Evolutionary conservation across 1,140 invertebrate genomes (phyloP), one percentile per base, ranked within the genome.

Genomic region (Caerostris extrusa): DNA sequence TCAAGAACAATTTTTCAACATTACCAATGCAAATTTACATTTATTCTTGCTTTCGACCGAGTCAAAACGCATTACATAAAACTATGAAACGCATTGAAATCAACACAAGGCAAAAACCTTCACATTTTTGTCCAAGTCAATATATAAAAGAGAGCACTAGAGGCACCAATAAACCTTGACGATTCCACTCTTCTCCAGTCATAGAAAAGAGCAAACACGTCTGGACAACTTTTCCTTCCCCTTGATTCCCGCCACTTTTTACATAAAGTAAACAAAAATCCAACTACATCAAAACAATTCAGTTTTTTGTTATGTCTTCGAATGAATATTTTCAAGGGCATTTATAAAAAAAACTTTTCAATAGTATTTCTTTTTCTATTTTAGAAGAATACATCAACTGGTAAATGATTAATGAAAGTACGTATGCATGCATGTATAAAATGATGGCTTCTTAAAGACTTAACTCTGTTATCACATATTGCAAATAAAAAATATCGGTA

Each of bases 211-310:
- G 34, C 71, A 53, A 77, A 77, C 71, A 77, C 71, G 71, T 53
- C 50, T 50, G 34, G 71, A 77, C 71, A 53, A 77, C 71, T 77
- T 77, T 77, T 34, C 34, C 2, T 77, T 53, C 71, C 7, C 71
- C 50, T 10, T 3, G 10, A 53, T 7, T 71, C 34, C 3, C 34
- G 3, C 12, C 7, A 12, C 5, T 7, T 34, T 77, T 7, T n/a
- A n/a, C 34, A 34, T 34, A 14, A 64, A 7, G 34, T 77, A 10
- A 77, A 77, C 71, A 77, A 77, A 34, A 77, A 77, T 53, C 34
- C 71, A 77, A 14, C 71, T 77, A 53, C 71, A 34, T 50, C 71
- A 77, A 77, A 77, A 77, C 50, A 77, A 77, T 77, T 77, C 71
- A 3, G 8, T 77, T 50, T 77, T 50, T 34, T 77, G 71, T 77